Base-by-base conservation (phyloP, 2,113 vertebrate genomes). In the Brachypodius melanocephalos region DNA sequence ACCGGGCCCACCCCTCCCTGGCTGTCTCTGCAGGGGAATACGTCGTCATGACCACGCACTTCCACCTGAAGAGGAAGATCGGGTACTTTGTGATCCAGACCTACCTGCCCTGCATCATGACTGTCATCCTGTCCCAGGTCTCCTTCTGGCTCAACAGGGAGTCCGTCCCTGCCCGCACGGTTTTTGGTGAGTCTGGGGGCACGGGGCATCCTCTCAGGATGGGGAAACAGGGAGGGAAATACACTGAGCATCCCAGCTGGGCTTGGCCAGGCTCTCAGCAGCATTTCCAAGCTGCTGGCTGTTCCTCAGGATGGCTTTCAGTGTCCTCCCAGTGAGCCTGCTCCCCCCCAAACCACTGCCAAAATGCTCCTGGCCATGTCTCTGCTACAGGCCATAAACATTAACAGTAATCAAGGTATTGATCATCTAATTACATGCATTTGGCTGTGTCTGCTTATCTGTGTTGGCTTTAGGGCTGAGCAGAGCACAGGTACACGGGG, bases 71-170 rank as follows among this genome's bases (percentile, higher is more conserved):
- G 97, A 98, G 99, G 96, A 99, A 99, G 98, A 99, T 99, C 42
- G 99, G 99, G 85, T 99, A 99, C 97, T 99, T 99, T 97, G 99
- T 99, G 97, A 99, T 99, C 97, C 99, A 99, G 97, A 99, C 99
- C 51, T 99, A 99, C 98, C 98, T 99, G 62, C 99, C 99, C 67
- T 99, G 99, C 98, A 99, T 99, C 96, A 99, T 99, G 99, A 99
- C 99, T 1, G 99, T 99, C 97, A 99, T 99, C 95, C 98, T 99
- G 91, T 99, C 99, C 92, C 99, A 99, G 97, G 99, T 99, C 51
- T 99, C 99, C 96, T 99, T 99, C 98, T 99, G 99, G 99, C 98
- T 99, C 57, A 99, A 99, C 98, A 98, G 99, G 90, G 99, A 99
- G 90, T 99, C 99, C 0, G 99, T 99, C 69, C 99, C 99, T 51